phyloP scores from a whole-genome alignment of 2,113 vertebrate species.

The Ceyx melanurus region DNA sequence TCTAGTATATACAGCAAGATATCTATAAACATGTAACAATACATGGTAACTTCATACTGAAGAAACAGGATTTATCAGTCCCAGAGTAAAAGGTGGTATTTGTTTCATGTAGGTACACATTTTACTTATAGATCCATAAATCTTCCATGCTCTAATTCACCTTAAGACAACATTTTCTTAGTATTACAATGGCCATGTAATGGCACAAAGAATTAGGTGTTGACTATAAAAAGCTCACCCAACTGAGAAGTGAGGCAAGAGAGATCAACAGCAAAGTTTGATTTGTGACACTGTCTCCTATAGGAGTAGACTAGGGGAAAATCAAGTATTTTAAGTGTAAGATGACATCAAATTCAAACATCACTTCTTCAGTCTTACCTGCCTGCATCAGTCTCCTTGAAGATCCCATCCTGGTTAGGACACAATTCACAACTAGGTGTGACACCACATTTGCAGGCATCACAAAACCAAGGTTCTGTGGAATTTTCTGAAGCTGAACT shows the following conservation, averaged over 20 bases:
- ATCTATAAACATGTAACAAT: neutral
- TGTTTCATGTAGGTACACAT: neutral
- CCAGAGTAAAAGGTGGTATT: neutral
- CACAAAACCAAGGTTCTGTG: slow-evolving; percentile 98
- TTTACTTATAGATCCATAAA: neutral
- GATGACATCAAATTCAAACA: neutral
- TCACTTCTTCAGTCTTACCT: slow-evolving; percentile 77
- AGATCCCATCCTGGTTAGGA: slow-evolving; percentile 97
- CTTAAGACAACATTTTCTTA: neutral
- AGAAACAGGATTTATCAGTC: neutral
- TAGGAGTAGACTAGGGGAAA: neutral
- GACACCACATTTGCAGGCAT: slow-evolving; percentile 97
- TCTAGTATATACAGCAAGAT: neutral
- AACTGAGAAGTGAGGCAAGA: neutral
- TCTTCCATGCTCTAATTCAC: neutral
- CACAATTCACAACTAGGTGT: slow-evolving; percentile 95
- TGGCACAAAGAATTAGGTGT: neutral
- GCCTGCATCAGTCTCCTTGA: slow-evolving; percentile 98
- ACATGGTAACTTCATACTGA: neutral
- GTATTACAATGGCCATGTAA: neutral
- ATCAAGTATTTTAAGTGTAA: neutral
- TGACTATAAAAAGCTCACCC: neutral
- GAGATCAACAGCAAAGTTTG: neutral
- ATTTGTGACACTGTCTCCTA: neutral
- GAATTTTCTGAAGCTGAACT: slow-evolving; percentile 98